phyloP scores from a whole-genome alignment of 2,888 invertebrate genomes.

The Ectemnius continuus region DNA sequence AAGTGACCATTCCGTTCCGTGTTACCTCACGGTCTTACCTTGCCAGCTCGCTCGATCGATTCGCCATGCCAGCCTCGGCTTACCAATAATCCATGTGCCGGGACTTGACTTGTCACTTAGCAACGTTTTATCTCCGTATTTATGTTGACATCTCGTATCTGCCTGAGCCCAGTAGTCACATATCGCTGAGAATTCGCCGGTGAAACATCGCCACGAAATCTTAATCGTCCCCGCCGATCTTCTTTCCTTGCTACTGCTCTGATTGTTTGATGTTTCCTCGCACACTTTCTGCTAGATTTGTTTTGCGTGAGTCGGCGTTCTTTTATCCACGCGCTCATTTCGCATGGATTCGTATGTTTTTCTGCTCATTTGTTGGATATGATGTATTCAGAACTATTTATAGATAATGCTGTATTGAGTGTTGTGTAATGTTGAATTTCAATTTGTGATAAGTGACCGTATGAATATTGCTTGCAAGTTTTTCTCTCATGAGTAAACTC shows the following conservation, averaged over 20 bases:
- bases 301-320: constrained; percentile 4
- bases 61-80: background rate
- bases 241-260: no score
- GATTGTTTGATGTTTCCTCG: no score
- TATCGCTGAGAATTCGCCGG: background rate
- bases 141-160: background rate
- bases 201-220: background rate
- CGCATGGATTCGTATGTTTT: no score
- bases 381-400: no score
- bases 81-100: constrained; percentile 1
- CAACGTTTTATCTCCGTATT: background rate
- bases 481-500: no score
- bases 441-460: no score
- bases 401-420: no score
- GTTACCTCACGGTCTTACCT: constrained; percentile 4
- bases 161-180: constrained; percentile 2
- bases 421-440: no score
- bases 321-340: constrained; percentile 28
- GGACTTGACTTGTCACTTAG: background rate
- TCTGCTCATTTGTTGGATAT: no score
- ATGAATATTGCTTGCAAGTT: no score
- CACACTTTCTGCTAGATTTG: constrained; percentile 10
- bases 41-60: constrained; percentile 3
- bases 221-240: background rate
- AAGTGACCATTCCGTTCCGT: constrained; percentile 1